Base-by-base conservation (phyloP, 2,113 vertebrate genomes). In the Bagarius yarrelli region DNA sequence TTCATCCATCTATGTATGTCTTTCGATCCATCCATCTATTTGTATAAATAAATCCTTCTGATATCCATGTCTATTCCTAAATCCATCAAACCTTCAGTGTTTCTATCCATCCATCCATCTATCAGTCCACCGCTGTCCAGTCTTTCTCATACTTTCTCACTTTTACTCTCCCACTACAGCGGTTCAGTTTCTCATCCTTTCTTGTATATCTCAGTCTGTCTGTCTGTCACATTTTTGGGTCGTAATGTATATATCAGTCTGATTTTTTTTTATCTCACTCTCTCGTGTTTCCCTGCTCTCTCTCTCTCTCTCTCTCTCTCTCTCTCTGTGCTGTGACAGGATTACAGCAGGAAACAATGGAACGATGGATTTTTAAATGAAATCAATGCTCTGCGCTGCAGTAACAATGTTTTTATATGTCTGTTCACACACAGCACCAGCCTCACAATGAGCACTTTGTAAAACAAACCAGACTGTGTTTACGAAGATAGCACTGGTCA, bases 381-480 rank as follows among this genome's bases (percentile, higher is more conserved):
- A 90, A 90, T 89, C 87, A 89, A 88, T 90, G 85, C 75, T 83
- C 66, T 88, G 84, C 88, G 87, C 85, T 83, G 83, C 86, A 85
- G 80, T 88, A 89, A 82, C 76, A 83, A 85, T 86, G 80, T 88
- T 63, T 47, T 85, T 72, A 66, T 83, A 47, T 60, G 75, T 81
- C 52, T 82, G 74, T 75, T 77, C 77, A 71, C 71, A 78, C 52
- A 67, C 34, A 67, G 73, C 73, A 78, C 76, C 21, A 59, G 69
- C 25, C 12, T 67, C 44, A 18, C 78, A 76, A 71, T 36, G 32
- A 79, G 75, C 57, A 19, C 66, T n/a, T 34, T 64, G 63, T 72
- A 76, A 36, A 66, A 70, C 80, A 83, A 85, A 80, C 50, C 75
- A 70, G 30, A 69, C 79, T 78, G 61, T 83, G 66, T 83, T 56